These are phyloP conservation scores for Delichon dasypus DNA, from an alignment of 2,797 vertebrate species.

Conservation along the genomic window DNA sequence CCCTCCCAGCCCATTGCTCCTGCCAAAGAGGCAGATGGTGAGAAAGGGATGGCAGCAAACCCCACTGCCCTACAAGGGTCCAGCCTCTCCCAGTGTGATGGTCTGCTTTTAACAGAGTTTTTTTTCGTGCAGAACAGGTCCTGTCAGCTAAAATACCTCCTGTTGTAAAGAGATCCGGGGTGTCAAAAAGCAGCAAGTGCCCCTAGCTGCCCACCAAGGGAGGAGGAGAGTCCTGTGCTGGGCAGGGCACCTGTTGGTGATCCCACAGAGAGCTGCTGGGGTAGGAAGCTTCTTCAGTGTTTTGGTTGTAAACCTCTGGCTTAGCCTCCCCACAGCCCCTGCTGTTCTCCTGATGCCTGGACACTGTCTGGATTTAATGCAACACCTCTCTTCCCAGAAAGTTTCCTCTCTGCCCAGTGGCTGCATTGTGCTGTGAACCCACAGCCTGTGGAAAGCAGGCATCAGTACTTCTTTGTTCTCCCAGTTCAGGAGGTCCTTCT, in stretches of 20 bases:
- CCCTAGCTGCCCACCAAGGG: not conserved
- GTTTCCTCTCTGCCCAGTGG: not conserved
- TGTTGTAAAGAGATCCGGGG: not conserved
- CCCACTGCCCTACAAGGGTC: not conserved
- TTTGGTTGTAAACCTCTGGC: not conserved
- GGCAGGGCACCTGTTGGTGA: fast-evolving
- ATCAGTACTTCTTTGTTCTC: not conserved
- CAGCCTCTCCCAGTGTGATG: fast-evolving
- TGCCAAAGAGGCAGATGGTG: not conserved
- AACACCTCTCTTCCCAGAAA: not conserved
- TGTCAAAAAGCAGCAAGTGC: not conserved
- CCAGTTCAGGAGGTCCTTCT: not conserved
- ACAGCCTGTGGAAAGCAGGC: not conserved
- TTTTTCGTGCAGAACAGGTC: not conserved
- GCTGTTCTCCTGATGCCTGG: not conserved
- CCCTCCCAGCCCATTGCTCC: fast-evolving
- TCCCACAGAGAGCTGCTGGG: not conserved
- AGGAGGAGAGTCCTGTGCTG: not conserved
- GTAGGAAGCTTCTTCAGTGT: not conserved
- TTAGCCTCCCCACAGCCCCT: not conserved
- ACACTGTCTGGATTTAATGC: not conserved
- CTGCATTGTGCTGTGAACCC: fast-evolving
- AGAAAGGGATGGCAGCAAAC: not conserved
- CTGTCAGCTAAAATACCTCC: not conserved
- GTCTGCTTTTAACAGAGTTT: not conserved